Evolutionary conservation across 2,888 invertebrate species (phyloP).

Genomic region (Gymnosoma rotundatum): DNA sequence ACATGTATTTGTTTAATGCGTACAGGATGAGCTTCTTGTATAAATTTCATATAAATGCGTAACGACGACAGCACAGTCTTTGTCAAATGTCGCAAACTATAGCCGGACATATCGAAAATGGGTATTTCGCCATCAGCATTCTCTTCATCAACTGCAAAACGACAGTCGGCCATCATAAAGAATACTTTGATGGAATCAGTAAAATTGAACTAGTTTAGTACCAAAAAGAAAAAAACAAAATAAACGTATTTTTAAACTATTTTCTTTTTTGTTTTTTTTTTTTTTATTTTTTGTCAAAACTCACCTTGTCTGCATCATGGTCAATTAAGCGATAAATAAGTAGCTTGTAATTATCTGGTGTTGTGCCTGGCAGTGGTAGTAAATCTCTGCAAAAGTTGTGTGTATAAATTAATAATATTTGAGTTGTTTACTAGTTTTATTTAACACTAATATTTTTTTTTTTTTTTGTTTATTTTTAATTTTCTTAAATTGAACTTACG

Average conservation of each 20-base stretch:
- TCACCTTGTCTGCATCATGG: conserved; percentile 84
- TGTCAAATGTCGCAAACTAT: conserved; percentile 85
- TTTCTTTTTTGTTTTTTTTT: not conserved
- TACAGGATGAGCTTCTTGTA: conserved; percentile 89
- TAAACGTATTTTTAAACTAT: too few relatives aligned
- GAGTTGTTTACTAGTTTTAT: not conserved
- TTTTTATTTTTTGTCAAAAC: conserved; percentile 18
- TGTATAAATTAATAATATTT: too few relatives aligned
- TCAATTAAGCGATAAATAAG: conserved; percentile 86
- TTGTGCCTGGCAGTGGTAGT: conserved; percentile 86
- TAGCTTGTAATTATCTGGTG: conserved; percentile 86
- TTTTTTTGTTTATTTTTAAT: too few relatives aligned
- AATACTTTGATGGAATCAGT: conserved; percentile 87
- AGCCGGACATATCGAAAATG: conserved; percentile 87
- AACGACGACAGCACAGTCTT: conserved; percentile 86
- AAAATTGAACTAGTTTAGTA: conserved; percentile 84
- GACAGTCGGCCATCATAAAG: conserved; percentile 88
- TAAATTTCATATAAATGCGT: conserved; percentile 88
- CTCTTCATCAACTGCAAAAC: conserved; percentile 83
- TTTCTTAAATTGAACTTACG: conserved; percentile 76
- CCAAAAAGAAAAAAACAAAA: not conserved
- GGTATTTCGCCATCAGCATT: conserved; percentile 87
- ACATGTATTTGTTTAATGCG: conserved; percentile 86
- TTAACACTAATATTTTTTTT: not conserved
- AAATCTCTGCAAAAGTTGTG: conserved; percentile 84